These are phyloP conservation scores for Notodonta dromedarius DNA, from an alignment of 2,888 invertebrate species.

Conservation along the genomic window DNA sequence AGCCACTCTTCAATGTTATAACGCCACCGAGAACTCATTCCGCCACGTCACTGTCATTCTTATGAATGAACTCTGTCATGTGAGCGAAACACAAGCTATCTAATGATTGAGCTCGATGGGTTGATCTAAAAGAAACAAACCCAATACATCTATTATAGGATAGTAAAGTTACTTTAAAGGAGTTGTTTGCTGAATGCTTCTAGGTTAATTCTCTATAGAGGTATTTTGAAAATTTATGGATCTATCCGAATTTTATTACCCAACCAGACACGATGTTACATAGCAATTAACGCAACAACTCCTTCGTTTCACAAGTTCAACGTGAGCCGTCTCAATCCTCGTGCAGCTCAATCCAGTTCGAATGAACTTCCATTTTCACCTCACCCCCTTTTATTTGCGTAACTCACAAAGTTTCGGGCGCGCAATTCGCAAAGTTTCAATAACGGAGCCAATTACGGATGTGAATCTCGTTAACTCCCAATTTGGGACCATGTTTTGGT, in stretches of 20 bases:
- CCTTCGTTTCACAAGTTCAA: slow-evolving; percentile 25
- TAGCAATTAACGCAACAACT: background rate
- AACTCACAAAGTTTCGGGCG: slow-evolving; percentile 39
- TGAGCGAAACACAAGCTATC: too few species aligned
- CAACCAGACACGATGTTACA: background rate
- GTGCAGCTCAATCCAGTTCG: slow-evolving; percentile 14
- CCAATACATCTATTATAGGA: background rate
- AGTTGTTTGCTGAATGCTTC: too few species aligned
- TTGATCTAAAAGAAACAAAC: too few species aligned
- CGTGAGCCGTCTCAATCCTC: slow-evolving; percentile 19
- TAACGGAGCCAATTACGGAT: slow-evolving; percentile 35
- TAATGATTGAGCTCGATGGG: too few species aligned
- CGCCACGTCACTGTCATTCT: too few species aligned
- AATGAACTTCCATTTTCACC: slow-evolving; percentile 26
- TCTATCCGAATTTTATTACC: too few species aligned
- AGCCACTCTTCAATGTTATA: too few species aligned
- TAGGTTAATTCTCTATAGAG: too few species aligned
- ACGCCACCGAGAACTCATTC: too few species aligned
- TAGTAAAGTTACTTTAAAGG: background rate
- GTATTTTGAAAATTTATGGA: too few species aligned
- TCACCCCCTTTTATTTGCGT: slow-evolving; percentile 35
- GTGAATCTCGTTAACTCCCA: slow-evolving; percentile 16
- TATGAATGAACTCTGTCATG: too few species aligned
- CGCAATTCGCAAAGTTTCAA: slow-evolving; percentile 26
- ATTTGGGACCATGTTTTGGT: slow-evolving; percentile 20